A percentile compares a stretch with the other conserved stretches of the same genome.
Evolutionary conservation across 2,888 invertebrate species (phyloP).

Genomic region (Cantharis lateralis): DNA sequence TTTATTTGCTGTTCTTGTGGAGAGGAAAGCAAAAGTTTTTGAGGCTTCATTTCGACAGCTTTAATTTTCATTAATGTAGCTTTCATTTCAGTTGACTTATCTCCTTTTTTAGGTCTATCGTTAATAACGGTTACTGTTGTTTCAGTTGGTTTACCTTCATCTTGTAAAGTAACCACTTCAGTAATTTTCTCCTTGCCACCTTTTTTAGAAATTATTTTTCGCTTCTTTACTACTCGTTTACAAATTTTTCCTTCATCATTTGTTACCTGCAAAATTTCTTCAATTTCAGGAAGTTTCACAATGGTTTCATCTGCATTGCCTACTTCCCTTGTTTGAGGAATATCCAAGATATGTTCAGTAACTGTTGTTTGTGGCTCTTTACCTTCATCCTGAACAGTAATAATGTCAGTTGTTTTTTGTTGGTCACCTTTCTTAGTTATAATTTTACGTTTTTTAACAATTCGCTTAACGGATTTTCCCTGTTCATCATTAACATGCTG

Average conservation of each 20-base stretch:
- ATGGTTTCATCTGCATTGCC: slow-evolving; percentile 4
- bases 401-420: slow-evolving; percentile 47
- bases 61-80: slow-evolving; percentile 62
- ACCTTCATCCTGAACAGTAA: slow-evolving; percentile 47
- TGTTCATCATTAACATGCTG: slow-evolving; percentile 24
- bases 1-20: slow-evolving; percentile 61
- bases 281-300: slow-evolving; percentile 48
- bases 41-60: slow-evolving; percentile 61
- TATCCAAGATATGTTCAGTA: slow-evolving; percentile 22
- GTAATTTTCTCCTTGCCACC: slow-evolving; percentile 46
- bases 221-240: slow-evolving; percentile 39
- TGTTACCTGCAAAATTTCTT: slow-evolving; percentile 41
- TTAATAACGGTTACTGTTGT: background rate
- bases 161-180: slow-evolving; percentile 53
- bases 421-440: slow-evolving; percentile 32
- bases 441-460: slow-evolving; percentile 29
- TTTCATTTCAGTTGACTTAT: slow-evolving; percentile 30
- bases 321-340: no score
- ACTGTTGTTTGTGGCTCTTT: slow-evolving; percentile 42
- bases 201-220: slow-evolving; percentile 46
- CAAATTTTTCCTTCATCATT: slow-evolving; percentile 30
- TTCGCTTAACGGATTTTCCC: slow-evolving; percentile 35
- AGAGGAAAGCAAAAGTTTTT: slow-evolving; percentile 63
- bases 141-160: slow-evolving; percentile 45
- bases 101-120: background rate